A percentile compares a stretch with the other conserved stretches of the same genome.
Evolutionary conservation across 53 echinoderm and acorn worm genomes (phyloP).

Genomic region (Stichopus horrens): DNA sequence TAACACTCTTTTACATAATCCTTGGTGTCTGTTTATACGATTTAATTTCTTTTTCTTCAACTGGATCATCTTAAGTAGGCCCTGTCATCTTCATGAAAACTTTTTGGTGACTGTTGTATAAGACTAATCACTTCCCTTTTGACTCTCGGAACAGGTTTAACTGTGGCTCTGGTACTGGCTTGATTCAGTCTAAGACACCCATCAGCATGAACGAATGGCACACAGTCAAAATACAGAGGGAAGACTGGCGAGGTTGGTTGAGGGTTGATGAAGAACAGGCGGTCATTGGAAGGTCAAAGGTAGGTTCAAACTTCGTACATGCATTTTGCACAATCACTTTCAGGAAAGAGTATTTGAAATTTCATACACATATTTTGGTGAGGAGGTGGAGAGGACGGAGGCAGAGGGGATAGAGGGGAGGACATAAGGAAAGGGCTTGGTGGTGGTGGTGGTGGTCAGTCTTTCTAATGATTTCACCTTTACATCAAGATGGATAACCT

Average conservation of each 20-base stretch:
- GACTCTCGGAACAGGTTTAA: slow-evolving; percentile 52
- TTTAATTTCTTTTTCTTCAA: too few species aligned
- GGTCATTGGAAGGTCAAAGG: slow-evolving; percentile 73
- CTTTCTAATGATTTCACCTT: too few species aligned
- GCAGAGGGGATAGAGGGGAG: too few species aligned
- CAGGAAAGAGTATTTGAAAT: neutral
- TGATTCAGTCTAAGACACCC: slow-evolving; percentile 57
- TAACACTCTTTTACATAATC: neutral
- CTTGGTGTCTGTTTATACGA: too few species aligned
- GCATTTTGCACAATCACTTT: too few species aligned
- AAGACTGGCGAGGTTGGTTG: slow-evolving; percentile 68
- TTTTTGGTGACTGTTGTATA: neutral
- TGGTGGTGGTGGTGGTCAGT: neutral
- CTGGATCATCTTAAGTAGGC: too few species aligned
- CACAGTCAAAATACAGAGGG: slow-evolving; percentile 69
- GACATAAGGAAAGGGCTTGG: neutral
- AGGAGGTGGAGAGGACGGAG: too few species aligned
- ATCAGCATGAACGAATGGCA: slow-evolving; percentile 79
- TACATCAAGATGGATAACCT: too few species aligned
- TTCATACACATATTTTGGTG: neutral
- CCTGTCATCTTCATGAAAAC: neutral
- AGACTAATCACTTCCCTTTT: neutral
- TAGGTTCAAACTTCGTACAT: too few species aligned
- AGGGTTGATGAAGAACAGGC: slow-evolving; percentile 69
- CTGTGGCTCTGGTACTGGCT: slow-evolving; percentile 77